phyloP scores from a whole-genome alignment of 1,140 invertebrate genomes.

The Drosophila albomicans region DNA sequence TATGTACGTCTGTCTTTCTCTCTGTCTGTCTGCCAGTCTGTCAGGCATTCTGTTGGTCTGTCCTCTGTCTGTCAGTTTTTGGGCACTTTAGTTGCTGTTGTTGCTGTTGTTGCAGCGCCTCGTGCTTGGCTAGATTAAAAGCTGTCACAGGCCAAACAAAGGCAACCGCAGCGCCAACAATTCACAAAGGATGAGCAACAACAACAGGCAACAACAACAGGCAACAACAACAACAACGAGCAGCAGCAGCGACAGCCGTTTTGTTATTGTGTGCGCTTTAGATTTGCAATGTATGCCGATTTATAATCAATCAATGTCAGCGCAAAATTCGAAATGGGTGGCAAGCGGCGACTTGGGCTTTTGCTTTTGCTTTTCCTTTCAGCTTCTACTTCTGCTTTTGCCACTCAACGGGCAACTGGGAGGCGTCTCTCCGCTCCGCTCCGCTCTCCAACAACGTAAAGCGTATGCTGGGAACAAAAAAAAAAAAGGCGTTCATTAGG shows the following conservation, averaged over 20 bases:
- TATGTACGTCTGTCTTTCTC: conserved; percentile 46
- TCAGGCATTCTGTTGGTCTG: conserved; percentile 16
- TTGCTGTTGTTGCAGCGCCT: conserved; percentile 56
- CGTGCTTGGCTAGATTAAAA: conserved; percentile 81
- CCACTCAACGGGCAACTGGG: conserved; percentile 1
- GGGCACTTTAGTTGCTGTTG: conserved; percentile 56
- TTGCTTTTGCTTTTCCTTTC: no score
- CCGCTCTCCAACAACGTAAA: conserved; percentile 48
- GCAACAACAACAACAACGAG: conserved; percentile 39
- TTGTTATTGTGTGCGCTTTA: conserved; percentile 78
- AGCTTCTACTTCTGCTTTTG: background rate
- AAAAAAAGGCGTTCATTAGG: conserved; percentile 73
- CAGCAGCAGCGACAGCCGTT: conserved; percentile 43
- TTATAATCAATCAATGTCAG: conserved; percentile 83
- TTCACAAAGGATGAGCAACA: conserved; percentile 72
- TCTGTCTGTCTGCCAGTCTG: conserved; percentile 3
- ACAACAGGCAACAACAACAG: conserved; percentile 33
- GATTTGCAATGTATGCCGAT: conserved; percentile 83
- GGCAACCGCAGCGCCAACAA: conserved; percentile 72
- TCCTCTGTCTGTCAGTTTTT: conserved; percentile 16
- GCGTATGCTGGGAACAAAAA: conserved; percentile 57
- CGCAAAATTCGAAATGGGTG: conserved; percentile 75
- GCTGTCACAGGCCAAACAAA: conserved; percentile 82
- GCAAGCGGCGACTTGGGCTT: conserved; percentile 5
- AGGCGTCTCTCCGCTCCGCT: background rate